A percentile compares a stretch with the other conserved stretches of the same genome.
Conservation (phyloP, 92 coral and sea anemone species). For the Diadumene lineata region DNA sequence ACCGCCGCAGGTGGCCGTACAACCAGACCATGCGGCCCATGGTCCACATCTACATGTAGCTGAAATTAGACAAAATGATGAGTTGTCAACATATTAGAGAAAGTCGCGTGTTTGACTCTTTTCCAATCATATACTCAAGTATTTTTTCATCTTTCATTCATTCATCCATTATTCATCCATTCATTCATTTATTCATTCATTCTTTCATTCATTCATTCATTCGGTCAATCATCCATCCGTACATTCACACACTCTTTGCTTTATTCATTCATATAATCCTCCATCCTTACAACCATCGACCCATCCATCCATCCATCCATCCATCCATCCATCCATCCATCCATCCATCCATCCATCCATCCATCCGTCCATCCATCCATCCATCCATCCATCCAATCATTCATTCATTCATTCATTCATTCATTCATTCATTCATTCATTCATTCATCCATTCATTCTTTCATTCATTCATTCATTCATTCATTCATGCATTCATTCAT, state of each 20-base stretch:
- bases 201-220: not conserved
- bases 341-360: not conserved
- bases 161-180: not conserved
- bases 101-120: not conserved
- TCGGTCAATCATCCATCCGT: too few relatives aligned
- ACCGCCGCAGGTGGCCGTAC: constrained; percentile 88
- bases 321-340: not conserved
- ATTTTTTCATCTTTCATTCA: not conserved
- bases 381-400: too few relatives aligned
- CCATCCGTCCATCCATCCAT: constrained; percentile 66
- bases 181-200: not conserved
- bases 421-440: not conserved
- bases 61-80: constrained; percentile 4
- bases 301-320: not conserved
- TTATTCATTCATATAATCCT: not conserved
- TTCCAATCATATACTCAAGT: not conserved
- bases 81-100: not conserved
- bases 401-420: too few relatives aligned
- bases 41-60: constrained; percentile 93
- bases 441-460: too few relatives aligned
- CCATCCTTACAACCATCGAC: not conserved
- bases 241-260: too few relatives aligned
- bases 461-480: too few relatives aligned
- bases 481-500: not conserved
- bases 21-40: constrained; percentile 91